Conservation (phyloP, 2,888 invertebrate species). For the Brachynemurus nebulosus region DNA sequence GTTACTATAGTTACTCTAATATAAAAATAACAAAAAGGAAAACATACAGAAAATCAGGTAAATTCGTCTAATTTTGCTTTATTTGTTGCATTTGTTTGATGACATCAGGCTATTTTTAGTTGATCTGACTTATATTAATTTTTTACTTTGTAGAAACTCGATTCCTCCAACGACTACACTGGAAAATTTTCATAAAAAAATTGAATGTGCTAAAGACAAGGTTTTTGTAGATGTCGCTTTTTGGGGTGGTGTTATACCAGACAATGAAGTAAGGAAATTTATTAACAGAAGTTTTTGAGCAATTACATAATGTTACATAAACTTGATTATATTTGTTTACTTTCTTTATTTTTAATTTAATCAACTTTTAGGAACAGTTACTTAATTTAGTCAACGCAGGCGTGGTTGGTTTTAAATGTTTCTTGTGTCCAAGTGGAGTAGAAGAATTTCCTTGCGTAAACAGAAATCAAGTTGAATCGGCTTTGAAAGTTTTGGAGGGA, state of each 20-base stretch:
- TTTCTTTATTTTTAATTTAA: not conserved
- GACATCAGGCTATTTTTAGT: too few relatives aligned
- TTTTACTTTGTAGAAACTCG: constrained; percentile 43
- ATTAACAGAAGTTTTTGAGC: too few relatives aligned
- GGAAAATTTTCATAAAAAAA: constrained; percentile 44
- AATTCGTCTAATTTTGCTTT: too few relatives aligned
- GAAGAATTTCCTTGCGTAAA: constrained; percentile 53
- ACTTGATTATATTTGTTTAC: not conserved
- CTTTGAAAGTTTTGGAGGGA: constrained; percentile 42
- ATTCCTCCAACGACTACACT: constrained; percentile 56
- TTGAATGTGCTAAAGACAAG: constrained; percentile 38
- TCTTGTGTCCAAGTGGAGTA: constrained; percentile 51
- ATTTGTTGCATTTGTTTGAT: too few relatives aligned
- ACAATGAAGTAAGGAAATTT: constrained; percentile 45
- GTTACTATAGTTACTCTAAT: too few relatives aligned
- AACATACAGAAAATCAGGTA: too few relatives aligned
- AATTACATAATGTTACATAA: too few relatives aligned
- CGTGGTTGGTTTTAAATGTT: constrained; percentile 62
- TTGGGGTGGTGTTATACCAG: constrained; percentile 66
- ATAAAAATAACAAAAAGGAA: too few relatives aligned
- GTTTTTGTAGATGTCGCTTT: constrained; percentile 57
- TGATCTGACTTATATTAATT: too few relatives aligned
- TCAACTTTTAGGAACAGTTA: constrained; percentile 37
- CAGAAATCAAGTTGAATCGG: constrained; percentile 39
- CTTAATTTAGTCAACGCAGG: constrained; percentile 44